Evolutionary conservation across 2,888 invertebrate genomes (phyloP).

Genomic region (Dryococelus australis): DNA sequence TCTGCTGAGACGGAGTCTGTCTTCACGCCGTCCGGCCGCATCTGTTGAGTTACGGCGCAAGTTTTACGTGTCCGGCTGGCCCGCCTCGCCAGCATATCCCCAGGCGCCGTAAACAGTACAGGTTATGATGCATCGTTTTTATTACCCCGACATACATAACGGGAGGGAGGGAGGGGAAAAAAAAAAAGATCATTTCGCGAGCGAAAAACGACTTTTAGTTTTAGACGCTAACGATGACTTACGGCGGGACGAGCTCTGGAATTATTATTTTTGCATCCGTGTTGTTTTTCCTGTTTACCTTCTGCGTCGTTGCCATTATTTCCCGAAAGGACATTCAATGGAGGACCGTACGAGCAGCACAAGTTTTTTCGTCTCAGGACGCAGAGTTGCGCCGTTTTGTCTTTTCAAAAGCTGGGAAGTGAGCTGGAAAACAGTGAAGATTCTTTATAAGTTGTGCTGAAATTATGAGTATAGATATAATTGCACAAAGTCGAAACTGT

Average conservation of each 20-base stretch:
- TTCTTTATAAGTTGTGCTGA: too few species aligned
- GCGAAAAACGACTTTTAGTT: neutral
- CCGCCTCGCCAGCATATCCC: neutral
- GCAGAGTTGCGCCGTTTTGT: neutral
- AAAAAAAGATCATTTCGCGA: neutral
- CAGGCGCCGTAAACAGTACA: neutral
- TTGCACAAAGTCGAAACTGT: too few species aligned
- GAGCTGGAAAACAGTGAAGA: too few species aligned
- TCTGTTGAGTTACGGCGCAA: neutral
- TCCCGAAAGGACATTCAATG: neutral
- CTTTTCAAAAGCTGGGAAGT: too few species aligned
- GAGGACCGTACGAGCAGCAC: neutral
- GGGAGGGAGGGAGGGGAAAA: neutral
- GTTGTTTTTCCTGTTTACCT: neutral
- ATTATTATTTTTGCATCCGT: conserved; percentile 16
- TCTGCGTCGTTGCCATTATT: neutral
- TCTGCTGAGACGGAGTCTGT: neutral
- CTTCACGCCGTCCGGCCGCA: neutral
- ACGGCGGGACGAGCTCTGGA: neutral
- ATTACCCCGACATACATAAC: neutral
- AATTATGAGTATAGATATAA: too few species aligned
- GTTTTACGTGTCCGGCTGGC: neutral
- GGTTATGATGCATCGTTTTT: conserved; percentile 16
- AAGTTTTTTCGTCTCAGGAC: neutral
- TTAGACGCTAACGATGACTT: conserved; percentile 1